Percentiles rank a stretch among this genome's conserved stretches.
Evolutionary conservation across 1,140 invertebrate species (phyloP).

Genomic region (Adelges cooleyi): DNA sequence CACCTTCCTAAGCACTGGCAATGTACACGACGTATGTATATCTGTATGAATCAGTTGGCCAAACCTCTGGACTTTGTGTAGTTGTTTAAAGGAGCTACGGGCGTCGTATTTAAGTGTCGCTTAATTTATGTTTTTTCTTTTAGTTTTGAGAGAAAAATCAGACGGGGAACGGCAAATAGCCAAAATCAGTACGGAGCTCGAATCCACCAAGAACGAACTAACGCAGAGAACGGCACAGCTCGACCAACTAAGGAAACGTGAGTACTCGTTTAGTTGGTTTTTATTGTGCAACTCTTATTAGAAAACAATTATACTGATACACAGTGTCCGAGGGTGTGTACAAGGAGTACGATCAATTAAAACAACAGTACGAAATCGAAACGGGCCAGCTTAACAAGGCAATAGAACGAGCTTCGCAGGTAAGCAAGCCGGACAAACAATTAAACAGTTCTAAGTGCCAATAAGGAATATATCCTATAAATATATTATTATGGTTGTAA

Average conservation of each 20-base stretch:
- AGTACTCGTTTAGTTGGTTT: no score
- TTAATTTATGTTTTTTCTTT: conserved; percentile 27
- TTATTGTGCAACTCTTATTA: no score
- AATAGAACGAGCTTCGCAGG: conserved; percentile 44
- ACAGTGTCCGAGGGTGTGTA: conserved; percentile 58
- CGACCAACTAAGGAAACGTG: conserved; percentile 45
- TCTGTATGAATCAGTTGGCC: no score
- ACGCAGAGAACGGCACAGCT: conserved; percentile 49
- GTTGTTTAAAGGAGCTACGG: no score
- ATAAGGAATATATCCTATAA: no score
- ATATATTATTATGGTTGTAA: no score
- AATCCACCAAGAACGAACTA: conserved; percentile 44
- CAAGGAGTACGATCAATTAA: conserved; percentile 58
- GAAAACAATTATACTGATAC: background rate
- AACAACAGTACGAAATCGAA: conserved; percentile 57
- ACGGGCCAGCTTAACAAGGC: conserved; percentile 53
- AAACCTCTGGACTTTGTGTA: no score
- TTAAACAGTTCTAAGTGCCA: no score
- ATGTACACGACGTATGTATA: no score
- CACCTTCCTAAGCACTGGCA: no score
- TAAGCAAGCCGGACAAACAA: conserved; percentile 32
- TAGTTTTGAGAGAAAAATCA: conserved; percentile 47
- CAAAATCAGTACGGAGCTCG: conserved; percentile 45
- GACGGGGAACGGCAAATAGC: conserved; percentile 49
- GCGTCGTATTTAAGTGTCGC: no score